A percentile compares a stretch with the other conserved stretches of the same genome.
These are phyloP conservation scores for Leptothorax acervorum DNA, from an alignment of 2,888 invertebrate species.

Conservation along the genomic window DNA sequence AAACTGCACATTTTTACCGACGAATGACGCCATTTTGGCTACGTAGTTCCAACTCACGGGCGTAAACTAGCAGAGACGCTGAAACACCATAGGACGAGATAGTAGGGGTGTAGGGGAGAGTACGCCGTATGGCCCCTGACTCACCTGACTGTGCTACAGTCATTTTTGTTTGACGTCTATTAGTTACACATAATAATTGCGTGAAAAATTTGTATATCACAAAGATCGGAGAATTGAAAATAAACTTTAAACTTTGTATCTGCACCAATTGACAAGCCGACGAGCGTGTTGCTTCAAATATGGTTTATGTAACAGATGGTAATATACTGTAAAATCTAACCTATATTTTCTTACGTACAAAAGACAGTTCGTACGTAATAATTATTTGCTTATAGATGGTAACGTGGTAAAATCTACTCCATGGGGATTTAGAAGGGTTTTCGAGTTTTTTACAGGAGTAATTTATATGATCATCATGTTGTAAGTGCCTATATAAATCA, in stretches of 20 bases:
- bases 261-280: not conserved
- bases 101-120: no score
- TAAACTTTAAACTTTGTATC: not conserved
- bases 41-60: no score
- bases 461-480: conserved; percentile 76
- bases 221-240: not conserved
- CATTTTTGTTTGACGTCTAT: no score
- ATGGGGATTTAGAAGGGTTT: conserved; percentile 69
- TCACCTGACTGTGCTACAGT: no score
- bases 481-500: conserved; percentile 66
- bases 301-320: conserved; percentile 71
- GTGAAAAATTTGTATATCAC: not conserved
- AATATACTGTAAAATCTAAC: conserved; percentile 17
- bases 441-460: conserved; percentile 70
- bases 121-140: no score
- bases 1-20: no score
- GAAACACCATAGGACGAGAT: no score
- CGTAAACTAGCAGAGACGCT: no score
- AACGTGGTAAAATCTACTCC: conserved; percentile 66
- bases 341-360: not conserved
- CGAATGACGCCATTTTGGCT: no score
- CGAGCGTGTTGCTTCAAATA: conserved; percentile 25
- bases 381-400: conserved; percentile 69
- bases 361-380: not conserved
- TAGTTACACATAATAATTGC: not conserved